Evolutionary conservation across 2,888 invertebrate species (phyloP).

Genomic region (Graphium colonna): DNA sequence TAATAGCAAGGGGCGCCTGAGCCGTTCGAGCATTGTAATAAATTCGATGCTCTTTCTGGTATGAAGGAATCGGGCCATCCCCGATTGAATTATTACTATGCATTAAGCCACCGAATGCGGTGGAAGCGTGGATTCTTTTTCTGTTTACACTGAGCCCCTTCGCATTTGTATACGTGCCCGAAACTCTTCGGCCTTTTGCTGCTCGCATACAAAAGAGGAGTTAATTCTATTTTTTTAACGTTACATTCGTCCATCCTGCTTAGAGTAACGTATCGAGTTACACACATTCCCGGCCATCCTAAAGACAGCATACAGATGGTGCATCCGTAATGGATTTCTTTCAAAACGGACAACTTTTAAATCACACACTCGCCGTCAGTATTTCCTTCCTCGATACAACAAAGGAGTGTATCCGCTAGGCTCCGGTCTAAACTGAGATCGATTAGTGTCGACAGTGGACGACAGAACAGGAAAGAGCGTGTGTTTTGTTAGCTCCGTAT

Average conservation of each 20-base stretch:
- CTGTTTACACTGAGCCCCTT: constrained; percentile 59
- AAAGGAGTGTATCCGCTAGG: constrained; percentile 54
- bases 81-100: constrained; percentile 78
- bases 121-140: constrained; percentile 64
- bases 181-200: constrained; percentile 44
- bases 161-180: constrained; percentile 50
- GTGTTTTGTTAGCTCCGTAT: constrained; percentile 26
- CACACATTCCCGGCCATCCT: constrained; percentile 61
- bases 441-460: constrained; percentile 54
- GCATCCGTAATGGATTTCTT: constrained; percentile 74
- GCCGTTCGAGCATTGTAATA: constrained; percentile 73
- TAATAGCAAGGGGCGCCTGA: constrained; percentile 77
- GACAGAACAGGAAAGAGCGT: constrained; percentile 47
- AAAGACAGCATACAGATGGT: constrained; percentile 73
- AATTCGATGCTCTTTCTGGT: constrained; percentile 78
- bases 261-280: constrained; percentile 57
- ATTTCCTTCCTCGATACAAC: constrained; percentile 69
- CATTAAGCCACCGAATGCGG: constrained; percentile 72
- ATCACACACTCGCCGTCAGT: constrained; percentile 70
- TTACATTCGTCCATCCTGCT: constrained; percentile 50
- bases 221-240: constrained; percentile 46
- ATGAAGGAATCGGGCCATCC: constrained; percentile 62
- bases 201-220: constrained; percentile 51
- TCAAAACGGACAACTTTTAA: constrained; percentile 75
- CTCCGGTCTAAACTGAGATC: constrained; percentile 63